phyloP scores from a whole-genome alignment of 2,888 invertebrate genomes.

The Orchesellides sinensis region DNA sequence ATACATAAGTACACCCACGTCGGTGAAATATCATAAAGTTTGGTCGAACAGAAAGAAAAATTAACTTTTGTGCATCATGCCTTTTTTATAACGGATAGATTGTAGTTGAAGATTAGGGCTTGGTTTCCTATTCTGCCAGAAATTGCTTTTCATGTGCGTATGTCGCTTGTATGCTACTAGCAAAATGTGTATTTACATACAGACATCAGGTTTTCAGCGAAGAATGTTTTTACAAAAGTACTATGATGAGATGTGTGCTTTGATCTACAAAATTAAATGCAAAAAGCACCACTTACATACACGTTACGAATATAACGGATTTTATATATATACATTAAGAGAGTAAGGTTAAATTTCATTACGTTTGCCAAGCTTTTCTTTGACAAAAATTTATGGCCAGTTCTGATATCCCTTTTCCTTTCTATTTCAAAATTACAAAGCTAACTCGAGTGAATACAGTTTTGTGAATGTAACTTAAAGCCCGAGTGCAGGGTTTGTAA shows the following conservation, averaged over 20 bases:
- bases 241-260: conserved; percentile 23
- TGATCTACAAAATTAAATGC: no score
- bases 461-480: no score
- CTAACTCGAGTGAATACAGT: neutral
- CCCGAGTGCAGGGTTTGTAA: neutral
- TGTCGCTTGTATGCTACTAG: neutral
- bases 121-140: conserved; percentile 13
- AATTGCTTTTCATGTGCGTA: neutral
- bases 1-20: no score
- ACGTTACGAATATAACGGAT: no score
- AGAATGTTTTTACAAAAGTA: conserved; percentile 7
- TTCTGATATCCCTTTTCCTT: conserved; percentile 37
- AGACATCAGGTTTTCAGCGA: neutral
- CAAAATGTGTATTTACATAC: no score
- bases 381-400: conserved; percentile 50
- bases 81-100: conserved; percentile 27
- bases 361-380: conserved; percentile 22
- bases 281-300: neutral
- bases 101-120: conserved; percentile 24
- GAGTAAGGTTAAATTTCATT: conserved; percentile 2
- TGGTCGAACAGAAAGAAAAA: neutral
- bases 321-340: no score
- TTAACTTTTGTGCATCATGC: neutral
- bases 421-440: conserved; percentile 33
- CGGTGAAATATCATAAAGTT: neutral